Evolutionary conservation across 2,113 vertebrate species (phyloP), one percentile per base, ranked within the genome.

Genomic region (Gopherus evgoodei): DNA sequence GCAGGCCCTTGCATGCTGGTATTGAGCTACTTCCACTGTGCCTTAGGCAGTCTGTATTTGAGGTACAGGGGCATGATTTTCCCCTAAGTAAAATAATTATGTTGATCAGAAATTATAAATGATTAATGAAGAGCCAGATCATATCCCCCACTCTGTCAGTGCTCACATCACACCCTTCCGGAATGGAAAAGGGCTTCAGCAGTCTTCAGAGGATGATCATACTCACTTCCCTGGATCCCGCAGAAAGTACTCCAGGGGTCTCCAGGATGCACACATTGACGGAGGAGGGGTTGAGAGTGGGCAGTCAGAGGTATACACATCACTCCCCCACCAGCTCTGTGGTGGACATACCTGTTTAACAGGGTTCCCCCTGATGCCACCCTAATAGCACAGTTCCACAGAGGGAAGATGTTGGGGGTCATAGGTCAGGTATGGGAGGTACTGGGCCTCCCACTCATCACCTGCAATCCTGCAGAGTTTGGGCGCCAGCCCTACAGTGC

Each of bases 401-500:
- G 53, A 83, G 57, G 38, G 38, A 81, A 65, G 11, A 78, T 0
- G 1, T 4, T 19, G 69, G n/a, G 17, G 38, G 9, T 44, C 22
- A 44, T 42, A 75, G 38, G 22, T 75, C 72, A 11, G 14, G 24
- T n/a, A 8, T 2, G 2, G 19, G 13, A 96, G 72, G 84, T 53
- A 14, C 50, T 16, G 2, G 50, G 24, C 42, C 69, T 54, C 14
- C 25, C 8, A 29, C 7, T 80, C 52, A 11, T 29, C 10, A 44
- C 16, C 16, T 69, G 31, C 62, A n/a, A 19, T 9, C 35, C 62
- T 69, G 62, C 16, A 80, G 65, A 79, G 65, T 89, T 65, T 86
- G 0, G 0, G 42, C 49, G 5, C 44, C 81, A 29, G 12, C 29
- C 25, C 13, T 13, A 25, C 2, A 1, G 57, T 81, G 86, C 9